These are phyloP conservation scores for Taphrorychus bicolor DNA, from an alignment of 2,888 invertebrate species.

Conservation along the genomic window DNA sequence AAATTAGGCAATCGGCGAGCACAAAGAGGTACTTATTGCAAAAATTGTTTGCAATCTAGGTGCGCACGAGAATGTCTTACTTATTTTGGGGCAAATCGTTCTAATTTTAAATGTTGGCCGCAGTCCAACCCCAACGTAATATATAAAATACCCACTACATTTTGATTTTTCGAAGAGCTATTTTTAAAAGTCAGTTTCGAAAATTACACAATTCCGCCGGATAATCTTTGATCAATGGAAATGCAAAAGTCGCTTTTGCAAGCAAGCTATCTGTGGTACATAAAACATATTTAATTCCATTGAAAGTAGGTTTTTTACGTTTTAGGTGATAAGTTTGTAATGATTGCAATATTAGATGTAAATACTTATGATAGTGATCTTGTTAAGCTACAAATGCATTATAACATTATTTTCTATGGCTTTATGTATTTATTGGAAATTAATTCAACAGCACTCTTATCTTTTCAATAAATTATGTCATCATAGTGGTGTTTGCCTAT, in stretches of 20 bases:
- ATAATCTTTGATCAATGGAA: not conserved
- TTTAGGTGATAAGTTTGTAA: no score
- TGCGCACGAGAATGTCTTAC: constrained; percentile 21
- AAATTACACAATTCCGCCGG: constrained; percentile 11
- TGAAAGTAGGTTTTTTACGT: no score
- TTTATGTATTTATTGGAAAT: no score
- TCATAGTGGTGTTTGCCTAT: no score
- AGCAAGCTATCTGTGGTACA: not conserved
- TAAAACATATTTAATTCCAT: no score
- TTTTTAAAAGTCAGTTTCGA: constrained; percentile 17
- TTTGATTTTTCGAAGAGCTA: constrained; percentile 22
- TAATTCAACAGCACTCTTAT: no score
- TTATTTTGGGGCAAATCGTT: constrained; percentile 29
- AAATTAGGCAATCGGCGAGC: no score
- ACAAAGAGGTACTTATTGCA: not conserved
- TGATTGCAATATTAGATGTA: no score
- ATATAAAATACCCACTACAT: constrained; percentile 10
- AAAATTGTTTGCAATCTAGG: constrained; percentile 15
- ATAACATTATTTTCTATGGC: no score
- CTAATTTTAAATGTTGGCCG: constrained; percentile 30
- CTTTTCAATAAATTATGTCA: no score
- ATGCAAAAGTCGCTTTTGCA: not conserved
- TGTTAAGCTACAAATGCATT: no score
- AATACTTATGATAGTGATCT: no score
- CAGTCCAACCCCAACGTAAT: constrained; percentile 20